These are phyloP conservation scores for Eretmochelys imbricata DNA, from an alignment of 2,113 vertebrate species.

Conservation along the genomic window DNA sequence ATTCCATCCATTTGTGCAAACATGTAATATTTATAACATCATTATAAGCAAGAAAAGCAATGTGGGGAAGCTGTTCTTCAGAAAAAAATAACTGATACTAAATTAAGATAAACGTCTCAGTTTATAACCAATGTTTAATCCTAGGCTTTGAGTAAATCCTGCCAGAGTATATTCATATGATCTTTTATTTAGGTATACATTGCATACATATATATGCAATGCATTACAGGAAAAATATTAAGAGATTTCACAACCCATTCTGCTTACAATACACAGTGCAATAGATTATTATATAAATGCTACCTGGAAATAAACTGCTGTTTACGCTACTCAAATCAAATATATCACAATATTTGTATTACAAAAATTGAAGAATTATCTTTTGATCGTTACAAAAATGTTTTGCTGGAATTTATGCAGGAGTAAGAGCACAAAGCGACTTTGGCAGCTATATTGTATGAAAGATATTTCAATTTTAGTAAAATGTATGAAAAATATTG, in stretches of 20 bases:
- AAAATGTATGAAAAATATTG: background rate
- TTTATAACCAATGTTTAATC: background rate
- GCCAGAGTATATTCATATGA: background rate
- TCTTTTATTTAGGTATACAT: constrained; percentile 27
- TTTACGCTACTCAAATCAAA: constrained; percentile 6
- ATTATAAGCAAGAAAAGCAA: background rate
- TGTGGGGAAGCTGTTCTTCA: background rate
- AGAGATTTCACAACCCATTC: background rate
- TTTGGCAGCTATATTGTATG: background rate
- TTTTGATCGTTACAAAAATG: background rate
- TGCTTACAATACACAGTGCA: constrained; percentile 3
- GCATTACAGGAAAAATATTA: background rate
- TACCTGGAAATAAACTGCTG: constrained; percentile 30
- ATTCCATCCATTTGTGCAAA: background rate
- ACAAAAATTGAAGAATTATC: background rate
- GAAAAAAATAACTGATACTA: background rate
- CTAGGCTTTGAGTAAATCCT: constrained; percentile 14
- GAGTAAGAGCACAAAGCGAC: background rate
- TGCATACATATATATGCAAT: background rate
- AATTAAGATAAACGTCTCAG: background rate
- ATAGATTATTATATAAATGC: constrained; percentile 31
- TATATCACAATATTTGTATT: background rate
- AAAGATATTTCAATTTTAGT: background rate
- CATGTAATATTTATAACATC: background rate
- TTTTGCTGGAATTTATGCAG: background rate